phyloP scores from a whole-genome alignment of 2,797 vertebrate species.

The Xyrichtys novacula region DNA sequence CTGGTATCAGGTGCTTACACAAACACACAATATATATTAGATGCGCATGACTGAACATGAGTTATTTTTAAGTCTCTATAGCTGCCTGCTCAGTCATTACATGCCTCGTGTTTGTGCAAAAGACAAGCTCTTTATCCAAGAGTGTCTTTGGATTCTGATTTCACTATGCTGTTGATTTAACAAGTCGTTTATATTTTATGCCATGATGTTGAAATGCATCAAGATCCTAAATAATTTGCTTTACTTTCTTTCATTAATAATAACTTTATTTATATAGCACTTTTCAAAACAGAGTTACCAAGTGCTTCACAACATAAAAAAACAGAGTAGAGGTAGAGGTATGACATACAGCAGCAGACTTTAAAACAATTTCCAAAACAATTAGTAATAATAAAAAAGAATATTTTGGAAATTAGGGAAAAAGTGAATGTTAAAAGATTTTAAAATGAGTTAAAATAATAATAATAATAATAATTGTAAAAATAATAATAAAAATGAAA shows the following conservation, averaged over 20 bases:
- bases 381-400: no score
- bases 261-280: no score
- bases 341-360: no score
- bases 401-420: no score
- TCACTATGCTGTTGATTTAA: constrained; percentile 19
- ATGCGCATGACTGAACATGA: neutral
- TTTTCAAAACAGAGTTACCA: no score
- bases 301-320: no score
- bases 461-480: no score
- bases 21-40: constrained; percentile 33
- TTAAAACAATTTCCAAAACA: no score
- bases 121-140: constrained; percentile 27
- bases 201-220: constrained; percentile 32
- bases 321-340: no score
- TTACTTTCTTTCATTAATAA: constrained; percentile 41
- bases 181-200: constrained; percentile 38
- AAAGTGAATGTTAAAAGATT: no score
- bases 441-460: no score
- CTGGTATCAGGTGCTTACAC: constrained; percentile 93
- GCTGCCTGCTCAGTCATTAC: constrained; percentile 9
- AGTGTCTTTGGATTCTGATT: constrained; percentile 6
- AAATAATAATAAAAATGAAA: no score
- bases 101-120: constrained; percentile 15
- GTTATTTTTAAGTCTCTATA: constrained; percentile 7
- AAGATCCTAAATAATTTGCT: constrained; percentile 15